Base-by-base conservation (phyloP, 1,140 invertebrate genomes). In the Dryas iulia region DNA sequence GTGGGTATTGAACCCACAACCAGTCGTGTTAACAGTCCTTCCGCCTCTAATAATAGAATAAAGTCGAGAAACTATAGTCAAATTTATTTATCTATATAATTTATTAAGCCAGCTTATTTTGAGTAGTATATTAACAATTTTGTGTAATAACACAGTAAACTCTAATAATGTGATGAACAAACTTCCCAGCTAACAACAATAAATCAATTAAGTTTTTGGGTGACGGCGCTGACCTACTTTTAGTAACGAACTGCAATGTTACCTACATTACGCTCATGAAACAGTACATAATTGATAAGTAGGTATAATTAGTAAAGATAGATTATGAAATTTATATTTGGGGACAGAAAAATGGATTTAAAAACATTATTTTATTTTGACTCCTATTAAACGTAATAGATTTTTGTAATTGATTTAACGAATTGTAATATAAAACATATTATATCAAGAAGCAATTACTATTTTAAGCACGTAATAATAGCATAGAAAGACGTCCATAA, bases 171-270 rank as follows among this genome's bases (percentile, higher is more conserved):
- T 12, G 53, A 54, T 54, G 23, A 54, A 25, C 23, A 54, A 54
- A 54, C 21, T 54, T 54, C 23, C 10, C 53, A 21, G 39, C 24
- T 18, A 30, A 28, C 21, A 63, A 63, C 14, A 63, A 33, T 54
- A 54, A 63, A 63, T 63, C 61, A 63, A 54, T 63, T 63, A 63
- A 54, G 28, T 53, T 63, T 54, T 63, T 47, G 61, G 52, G 52
- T 56, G 61, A 63, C 61, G 12, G 25, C 26, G 21, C 24, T 30
- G 52, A 63, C 61, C 61, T 56, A 63, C 61, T 63, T 31, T 63
- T 54, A 33, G 47, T 63, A 63, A 63, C 52, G 61, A 63, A 33
- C 47, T 54, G 61, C 52, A 63, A 30, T 23, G 28, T 56, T 25
- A 35, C n/a, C n/a, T n/a, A n/a, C n/a, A n/a, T 14, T 54, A 54